Base-by-base conservation (phyloP, 53 echinoderm and acorn worm genomes). In the Apostichopus leukothele region DNA sequence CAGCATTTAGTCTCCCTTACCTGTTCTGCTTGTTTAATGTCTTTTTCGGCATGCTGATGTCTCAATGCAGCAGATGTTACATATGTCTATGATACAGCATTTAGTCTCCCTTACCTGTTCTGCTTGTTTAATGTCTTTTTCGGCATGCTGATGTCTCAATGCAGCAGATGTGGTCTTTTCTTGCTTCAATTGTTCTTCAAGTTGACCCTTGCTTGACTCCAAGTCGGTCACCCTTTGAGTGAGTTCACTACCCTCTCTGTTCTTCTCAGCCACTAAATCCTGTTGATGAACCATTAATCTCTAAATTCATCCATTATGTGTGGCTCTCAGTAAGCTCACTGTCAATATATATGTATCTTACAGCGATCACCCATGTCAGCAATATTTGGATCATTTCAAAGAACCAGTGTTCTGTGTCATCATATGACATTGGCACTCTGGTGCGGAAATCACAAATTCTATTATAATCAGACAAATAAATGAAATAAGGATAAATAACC, bases 101-200 rank as follows among this genome's bases (percentile, higher is more conserved):
- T 39, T 57, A 57, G 57, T 8, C 7, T 9, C 10, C 57, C 57
- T 10, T 57, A 85, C 85, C 88, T 87, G 88, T 60, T 95, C 88
- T 20, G 91, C 90, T 4, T 92, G 76, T 25, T 73, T 75, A 25
- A 75, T 90, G 27, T 93, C 94, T 73, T 95, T 95, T n/a, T 91
- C 87, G 67, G 90, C 76, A 5, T 81, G 79, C 73, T 92, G 95
- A 23, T 86, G 89, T 87, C 89, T 90, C 50, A 95, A 76, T 4
- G 91, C 68, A 52, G 84, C 75, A 1, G 92, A 84, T 16, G 90
- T 90, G 11, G 91, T 89, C 50, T 93, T 87, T 87, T 95, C 95
- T 14, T 90, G 86, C 23, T 88, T 91, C 18, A 97, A 86, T 22
- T 92, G 74, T 52, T 95, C 91, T 51, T 95, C 93, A 5, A 94